Evolutionary conservation across 2,797 vertebrate species (phyloP).

Genomic region (Chlorospingus flavigularis): DNA sequence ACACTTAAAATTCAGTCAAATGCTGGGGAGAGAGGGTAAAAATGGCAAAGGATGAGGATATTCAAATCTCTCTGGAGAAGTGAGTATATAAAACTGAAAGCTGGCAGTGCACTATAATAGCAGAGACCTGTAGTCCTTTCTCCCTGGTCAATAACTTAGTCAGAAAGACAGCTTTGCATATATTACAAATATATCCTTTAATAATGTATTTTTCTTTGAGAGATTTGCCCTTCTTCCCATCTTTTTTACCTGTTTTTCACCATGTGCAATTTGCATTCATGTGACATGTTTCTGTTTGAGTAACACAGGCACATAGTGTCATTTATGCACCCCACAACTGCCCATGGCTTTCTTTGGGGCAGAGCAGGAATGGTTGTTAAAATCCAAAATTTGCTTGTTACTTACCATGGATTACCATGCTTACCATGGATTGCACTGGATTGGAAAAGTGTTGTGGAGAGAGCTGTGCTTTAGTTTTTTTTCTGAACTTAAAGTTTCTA

Average conservation of each 20-base stretch:
- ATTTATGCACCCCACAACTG: background rate
- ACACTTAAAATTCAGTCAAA: slow-evolving; percentile 45
- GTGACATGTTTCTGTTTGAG: background rate
- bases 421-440: background rate
- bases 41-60: slow-evolving; percentile 45
- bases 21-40: slow-evolving; percentile 6
- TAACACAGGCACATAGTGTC: background rate
- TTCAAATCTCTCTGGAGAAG: slow-evolving; percentile 21
- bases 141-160: slow-evolving; percentile 26
- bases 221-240: background rate
- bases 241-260: background rate
- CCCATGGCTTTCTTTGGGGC: background rate
- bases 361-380: background rate
- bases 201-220: background rate
- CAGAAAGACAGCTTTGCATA: slow-evolving; percentile 40
- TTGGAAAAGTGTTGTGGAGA: background rate
- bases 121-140: background rate
- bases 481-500: background rate
- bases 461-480: background rate
- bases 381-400: background rate
- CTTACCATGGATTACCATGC: background rate
- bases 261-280: background rate
- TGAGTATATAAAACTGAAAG: slow-evolving; percentile 41
- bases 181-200: slow-evolving; percentile 5
- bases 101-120: background rate